Base-by-base conservation (phyloP, 2,113 vertebrate species). In the Sinocyclocheilus rhinocerous region DNA sequence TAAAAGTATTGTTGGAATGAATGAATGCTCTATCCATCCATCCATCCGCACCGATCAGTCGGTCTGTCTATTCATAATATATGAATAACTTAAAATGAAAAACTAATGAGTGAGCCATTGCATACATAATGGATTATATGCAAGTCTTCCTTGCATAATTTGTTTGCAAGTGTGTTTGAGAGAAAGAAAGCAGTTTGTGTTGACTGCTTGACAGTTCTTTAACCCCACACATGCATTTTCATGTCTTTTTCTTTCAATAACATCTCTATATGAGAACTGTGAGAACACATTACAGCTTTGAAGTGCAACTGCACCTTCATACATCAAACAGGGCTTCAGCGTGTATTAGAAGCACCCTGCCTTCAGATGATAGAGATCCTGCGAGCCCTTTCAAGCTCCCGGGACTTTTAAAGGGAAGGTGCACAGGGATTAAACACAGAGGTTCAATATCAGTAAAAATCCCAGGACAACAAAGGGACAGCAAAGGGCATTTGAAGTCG, bases 241-340 rank as follows among this genome's bases (percentile, higher is more conserved):
- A 86, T 86, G 75, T 83, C n/a, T 52, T n/a, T 78, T 11, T 83
- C 65, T 72, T 75, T 83, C 63, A 42, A 61, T 50, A 67, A 59
- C 79, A 72, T 77, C 57, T 85, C 72, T 70, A 20, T n/a, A 33
- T 33, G 33, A 69, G 72, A 85, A 65, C 42, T 18, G 9, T 48
- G 26, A 67, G 20, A 9, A 67, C 67, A 61, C 69, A 48, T 45
- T 59, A 18, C 52, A 61, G 18, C 84, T 89, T 86, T 86, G 81
- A 89, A 86, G 76, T 84, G 84, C 69, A 69, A 83, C 20, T 45
- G 24, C 57, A 81, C 76, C 76, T 86, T 81, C 76, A 77, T 39
- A 84, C 85, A 89, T 84, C 81, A 81, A 61, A 81, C 85, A 65
- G 81, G 45, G 67, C 55, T 26, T 59, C 52, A 12, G 57, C 4